Evolutionary conservation across 2,888 invertebrate species (phyloP).

Genomic region (Dione juno): DNA sequence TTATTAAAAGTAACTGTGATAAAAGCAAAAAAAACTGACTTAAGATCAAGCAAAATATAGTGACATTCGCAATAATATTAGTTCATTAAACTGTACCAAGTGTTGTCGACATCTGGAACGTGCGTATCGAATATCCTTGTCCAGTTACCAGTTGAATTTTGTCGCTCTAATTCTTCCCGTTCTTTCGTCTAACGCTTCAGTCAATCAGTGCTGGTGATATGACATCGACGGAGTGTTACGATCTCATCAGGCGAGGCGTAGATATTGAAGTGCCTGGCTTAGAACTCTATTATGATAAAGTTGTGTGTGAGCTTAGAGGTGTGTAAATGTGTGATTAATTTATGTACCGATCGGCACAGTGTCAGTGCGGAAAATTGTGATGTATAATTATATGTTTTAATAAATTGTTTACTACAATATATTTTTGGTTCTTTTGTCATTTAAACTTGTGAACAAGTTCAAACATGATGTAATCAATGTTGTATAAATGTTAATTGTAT

Average conservation of each 20-base stretch:
- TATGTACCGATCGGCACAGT: neutral
- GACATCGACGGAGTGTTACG: constrained; percentile 80
- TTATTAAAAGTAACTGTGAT: constrained; percentile 2
- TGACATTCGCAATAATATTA: constrained; percentile 37
- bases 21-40: neutral
- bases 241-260: constrained; percentile 77
- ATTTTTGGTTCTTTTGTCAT: too few relatives aligned
- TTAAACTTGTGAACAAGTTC: neutral
- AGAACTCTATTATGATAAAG: constrained; percentile 84
- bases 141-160: constrained; percentile 72
- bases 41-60: constrained; percentile 22
- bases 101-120: constrained; percentile 76
- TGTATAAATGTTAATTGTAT: neutral
- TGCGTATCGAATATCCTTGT: constrained; percentile 80
- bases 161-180: constrained; percentile 80
- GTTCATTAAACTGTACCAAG: constrained; percentile 63
- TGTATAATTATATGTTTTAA: too few relatives aligned
- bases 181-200: constrained; percentile 65
- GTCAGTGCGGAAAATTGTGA: constrained; percentile 5
- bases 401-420: too few relatives aligned
- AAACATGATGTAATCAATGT: neutral
- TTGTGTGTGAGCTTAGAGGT: constrained; percentile 84
- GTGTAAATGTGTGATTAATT: constrained; percentile 54
- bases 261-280: constrained; percentile 80
- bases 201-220: constrained; percentile 68